Percentiles rank a stretch among this genome's conserved stretches.
These are phyloP conservation scores for Oscheius onirici DNA, from an alignment of 2,888 invertebrate genomes.

Conservation along the genomic window DNA sequence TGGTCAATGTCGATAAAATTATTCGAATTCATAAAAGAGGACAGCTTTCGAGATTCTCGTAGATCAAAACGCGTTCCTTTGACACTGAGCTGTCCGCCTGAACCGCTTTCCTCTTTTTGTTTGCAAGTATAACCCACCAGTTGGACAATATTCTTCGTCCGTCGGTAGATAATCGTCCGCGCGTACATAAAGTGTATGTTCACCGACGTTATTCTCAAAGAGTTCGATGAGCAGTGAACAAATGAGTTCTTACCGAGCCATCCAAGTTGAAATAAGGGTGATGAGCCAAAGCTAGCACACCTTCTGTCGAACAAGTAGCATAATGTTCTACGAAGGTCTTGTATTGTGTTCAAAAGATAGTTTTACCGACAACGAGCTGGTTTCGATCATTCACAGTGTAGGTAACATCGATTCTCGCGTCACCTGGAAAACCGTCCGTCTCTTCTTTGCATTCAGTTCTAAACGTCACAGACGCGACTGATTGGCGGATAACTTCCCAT, in stretches of 20 bases:
- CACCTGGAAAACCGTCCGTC: slow-evolving; percentile 55
- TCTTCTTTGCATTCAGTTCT: slow-evolving; percentile 29
- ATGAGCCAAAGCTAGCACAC: slow-evolving; percentile 50
- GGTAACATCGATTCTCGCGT: slow-evolving; percentile 54
- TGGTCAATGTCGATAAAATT: slow-evolving; percentile 40
- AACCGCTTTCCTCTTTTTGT: not conserved
- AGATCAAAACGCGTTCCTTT: slow-evolving; percentile 37
- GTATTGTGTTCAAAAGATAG: too few species aligned
- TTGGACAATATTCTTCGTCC: slow-evolving; percentile 43
- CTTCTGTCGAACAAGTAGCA: slow-evolving; percentile 40
- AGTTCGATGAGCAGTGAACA: too few species aligned
- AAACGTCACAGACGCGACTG: slow-evolving; percentile 44
- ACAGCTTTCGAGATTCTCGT: not conserved
- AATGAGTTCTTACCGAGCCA: slow-evolving; percentile 45
- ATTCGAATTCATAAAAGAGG: slow-evolving; percentile 12
- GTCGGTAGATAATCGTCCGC: slow-evolving; percentile 45
- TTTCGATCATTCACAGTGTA: slow-evolving; percentile 59
- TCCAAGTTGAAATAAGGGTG: slow-evolving; percentile 60
- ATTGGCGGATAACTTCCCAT: slow-evolving; percentile 52
- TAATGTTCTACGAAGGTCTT: too few species aligned
- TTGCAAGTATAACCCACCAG: slow-evolving; percentile 26
- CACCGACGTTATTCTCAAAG: slow-evolving; percentile 33
- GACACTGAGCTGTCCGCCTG: slow-evolving; percentile 5
- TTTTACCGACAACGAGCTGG: slow-evolving; percentile 56
- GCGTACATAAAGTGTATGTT: slow-evolving; percentile 41